Percentiles rank a stretch among this genome's conserved stretches.
Evolutionary conservation across 1,140 invertebrate species (phyloP).

Genomic region (Drosophila lowei): DNA sequence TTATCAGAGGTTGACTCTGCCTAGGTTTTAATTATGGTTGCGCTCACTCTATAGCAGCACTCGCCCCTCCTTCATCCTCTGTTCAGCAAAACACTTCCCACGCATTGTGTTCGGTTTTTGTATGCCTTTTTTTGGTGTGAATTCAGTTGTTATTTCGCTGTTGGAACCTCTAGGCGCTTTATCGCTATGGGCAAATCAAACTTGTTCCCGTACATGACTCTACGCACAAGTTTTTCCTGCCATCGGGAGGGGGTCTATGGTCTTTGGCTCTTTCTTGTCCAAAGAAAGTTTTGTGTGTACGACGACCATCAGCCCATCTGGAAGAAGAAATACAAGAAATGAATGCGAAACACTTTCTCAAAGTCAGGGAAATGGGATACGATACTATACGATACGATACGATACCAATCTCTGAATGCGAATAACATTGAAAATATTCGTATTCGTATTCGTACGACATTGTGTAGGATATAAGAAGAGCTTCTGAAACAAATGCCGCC

Average conservation of each 20-base stretch:
- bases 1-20: constrained; percentile 36
- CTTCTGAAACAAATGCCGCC: neutral
- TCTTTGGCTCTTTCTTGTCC: constrained; percentile 5
- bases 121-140: neutral
- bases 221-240: constrained; percentile 24
- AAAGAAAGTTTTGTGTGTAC: constrained; percentile 36
- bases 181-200: constrained; percentile 24
- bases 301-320: too few species aligned
- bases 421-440: neutral
- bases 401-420: neutral
- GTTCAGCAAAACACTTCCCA: constrained; percentile 66
- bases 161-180: constrained; percentile 24
- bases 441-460: neutral
- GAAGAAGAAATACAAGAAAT: constrained; percentile 21
- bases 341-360: constrained; percentile 36
- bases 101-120: constrained; percentile 38
- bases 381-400: too few species aligned
- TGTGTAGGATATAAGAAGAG: constrained; percentile 7
- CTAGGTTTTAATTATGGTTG: constrained; percentile 63
- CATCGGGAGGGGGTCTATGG: too few species aligned
- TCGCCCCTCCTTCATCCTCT: constrained; percentile 21
- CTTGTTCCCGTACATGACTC: constrained; percentile 15
- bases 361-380: too few species aligned
- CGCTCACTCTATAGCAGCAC: too few species aligned
- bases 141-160: constrained; percentile 1